phyloP scores from a whole-genome alignment of 2,113 vertebrate species.

The Mugil cephalus region DNA sequence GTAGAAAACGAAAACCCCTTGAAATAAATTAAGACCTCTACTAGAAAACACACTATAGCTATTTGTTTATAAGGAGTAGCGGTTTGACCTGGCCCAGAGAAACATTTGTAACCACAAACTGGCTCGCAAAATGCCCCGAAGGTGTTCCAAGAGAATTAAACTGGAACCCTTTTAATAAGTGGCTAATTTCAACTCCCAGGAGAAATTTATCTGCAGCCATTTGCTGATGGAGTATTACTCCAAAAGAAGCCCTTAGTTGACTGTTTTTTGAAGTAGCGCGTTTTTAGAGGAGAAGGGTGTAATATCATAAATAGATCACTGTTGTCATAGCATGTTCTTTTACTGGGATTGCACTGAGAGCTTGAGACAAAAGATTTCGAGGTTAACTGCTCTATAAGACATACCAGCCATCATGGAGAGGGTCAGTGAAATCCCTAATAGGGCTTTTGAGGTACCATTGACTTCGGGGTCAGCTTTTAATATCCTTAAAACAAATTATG shows the following conservation, averaged over 20 bases:
- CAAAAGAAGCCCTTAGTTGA: not conserved
- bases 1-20: too few species aligned
- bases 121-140: conserved; percentile 8
- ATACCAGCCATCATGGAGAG: conserved; percentile 40
- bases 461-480: conserved; percentile 59
- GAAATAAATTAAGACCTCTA: too few species aligned
- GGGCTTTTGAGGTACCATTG: conserved; percentile 18
- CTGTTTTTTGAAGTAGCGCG: conserved; percentile 24
- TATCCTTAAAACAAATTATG: conserved; percentile 46
- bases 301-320: conserved; percentile 61
- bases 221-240: conserved; percentile 14
- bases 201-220: conserved; percentile 25
- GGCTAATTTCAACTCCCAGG: conserved; percentile 18
- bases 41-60: too few species aligned
- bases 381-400: conserved; percentile 55
- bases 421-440: conserved; percentile 34
- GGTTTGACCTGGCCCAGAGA: conserved; percentile 50
- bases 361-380: conserved; percentile 55
- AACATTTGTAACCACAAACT: conserved; percentile 31
- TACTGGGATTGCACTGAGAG: conserved; percentile 24
- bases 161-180: conserved; percentile 47
- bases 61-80: too few species aligned
- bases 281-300: conserved; percentile 28
- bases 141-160: conserved; percentile 26
- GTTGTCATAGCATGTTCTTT: conserved; percentile 35